A percentile compares a stretch with the other conserved stretches of the same genome.
phyloP scores from a whole-genome alignment of 2,888 invertebrate genomes.

The Drosophila peninsularis region DNA sequence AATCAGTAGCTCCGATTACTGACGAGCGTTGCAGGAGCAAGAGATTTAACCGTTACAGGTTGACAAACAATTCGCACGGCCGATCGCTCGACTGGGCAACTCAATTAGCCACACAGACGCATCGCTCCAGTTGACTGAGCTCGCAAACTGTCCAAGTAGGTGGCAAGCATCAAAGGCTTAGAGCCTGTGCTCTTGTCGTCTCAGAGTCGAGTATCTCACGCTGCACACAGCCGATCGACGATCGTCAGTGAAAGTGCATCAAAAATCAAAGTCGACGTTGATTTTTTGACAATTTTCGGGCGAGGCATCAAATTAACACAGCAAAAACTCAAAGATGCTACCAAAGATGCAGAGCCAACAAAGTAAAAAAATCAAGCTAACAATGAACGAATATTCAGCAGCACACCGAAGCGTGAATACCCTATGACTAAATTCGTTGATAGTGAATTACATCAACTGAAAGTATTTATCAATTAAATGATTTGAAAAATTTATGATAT shows the following conservation, averaged over 20 bases:
- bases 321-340: conserved; percentile 68
- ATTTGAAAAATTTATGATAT: not conserved
- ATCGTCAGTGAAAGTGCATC: conserved; percentile 74
- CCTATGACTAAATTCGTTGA: not conserved
- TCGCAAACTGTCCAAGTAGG: conserved; percentile 67
- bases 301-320: conserved; percentile 74
- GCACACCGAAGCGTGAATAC: conserved; percentile 14
- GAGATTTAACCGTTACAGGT: conserved; percentile 72
- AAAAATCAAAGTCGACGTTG: conserved; percentile 72
- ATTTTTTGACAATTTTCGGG: conserved; percentile 69
- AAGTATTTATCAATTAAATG: no score
- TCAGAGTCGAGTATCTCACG: conserved; percentile 66
- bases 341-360: conserved; percentile 51
- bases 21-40: conserved; percentile 37
- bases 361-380: conserved; percentile 7
- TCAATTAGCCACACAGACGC: conserved; percentile 74
- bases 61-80: conserved; percentile 79
- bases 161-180: conserved; percentile 56
- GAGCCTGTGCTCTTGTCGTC: not conserved
- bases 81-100: conserved; percentile 69
- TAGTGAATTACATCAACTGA: no score
- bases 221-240: conserved; percentile 53
- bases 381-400: not conserved
- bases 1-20: conserved; percentile 70
- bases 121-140: conserved; percentile 71